Evolutionary conservation across 2,113 vertebrate genomes (phyloP).

Genomic region (Actenoides hombroni): DNA sequence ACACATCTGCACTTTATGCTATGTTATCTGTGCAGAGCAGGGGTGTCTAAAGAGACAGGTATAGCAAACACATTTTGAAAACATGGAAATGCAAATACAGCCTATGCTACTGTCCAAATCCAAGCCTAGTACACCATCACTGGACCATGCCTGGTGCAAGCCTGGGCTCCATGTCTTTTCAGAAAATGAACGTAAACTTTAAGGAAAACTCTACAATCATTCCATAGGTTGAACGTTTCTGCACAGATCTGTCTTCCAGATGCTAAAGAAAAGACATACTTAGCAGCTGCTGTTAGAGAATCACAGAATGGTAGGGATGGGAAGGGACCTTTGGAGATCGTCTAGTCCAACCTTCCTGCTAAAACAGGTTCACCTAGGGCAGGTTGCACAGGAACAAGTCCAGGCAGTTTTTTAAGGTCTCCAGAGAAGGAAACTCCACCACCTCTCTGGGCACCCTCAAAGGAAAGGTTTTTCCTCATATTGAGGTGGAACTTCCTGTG

Average conservation of each 20-base stretch:
- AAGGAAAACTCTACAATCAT: neutral
- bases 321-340: neutral
- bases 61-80: neutral
- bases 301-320: neutral
- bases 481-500: neutral
- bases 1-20: neutral
- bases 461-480: neutral
- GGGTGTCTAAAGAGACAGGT: neutral
- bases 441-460: neutral
- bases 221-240: neutral
- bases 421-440: neutral
- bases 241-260: neutral
- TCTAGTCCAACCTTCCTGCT: neutral
- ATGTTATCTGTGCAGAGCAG: neutral
- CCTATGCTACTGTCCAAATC: neutral
- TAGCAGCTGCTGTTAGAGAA: neutral
- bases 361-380: neutral
- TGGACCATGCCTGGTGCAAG: rapidly evolving
- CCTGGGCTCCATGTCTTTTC: neutral
- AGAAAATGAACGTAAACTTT: neutral
- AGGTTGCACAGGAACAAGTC: neutral
- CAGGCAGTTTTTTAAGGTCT: neutral
- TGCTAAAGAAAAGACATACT: neutral
- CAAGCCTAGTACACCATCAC: neutral
- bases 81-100: rapidly evolving